Percentiles rank a stretch among this genome's conserved stretches.
phyloP scores from a whole-genome alignment of 2,797 vertebrate genomes.

The Neopelma chrysocephalum region DNA sequence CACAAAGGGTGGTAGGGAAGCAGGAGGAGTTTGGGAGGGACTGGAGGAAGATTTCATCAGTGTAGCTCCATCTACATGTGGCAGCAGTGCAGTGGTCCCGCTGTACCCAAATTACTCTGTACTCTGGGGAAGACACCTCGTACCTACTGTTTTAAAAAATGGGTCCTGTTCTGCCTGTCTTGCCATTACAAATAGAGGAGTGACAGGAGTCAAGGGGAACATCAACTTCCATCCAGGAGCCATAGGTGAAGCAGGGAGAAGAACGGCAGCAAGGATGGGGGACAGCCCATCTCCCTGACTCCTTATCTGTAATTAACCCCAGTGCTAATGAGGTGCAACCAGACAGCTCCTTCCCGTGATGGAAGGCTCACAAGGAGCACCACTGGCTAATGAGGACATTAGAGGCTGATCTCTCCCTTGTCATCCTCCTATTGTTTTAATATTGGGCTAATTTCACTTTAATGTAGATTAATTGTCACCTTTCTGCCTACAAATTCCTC shows the following conservation, averaged over 20 bases:
- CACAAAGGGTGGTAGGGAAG: neutral
- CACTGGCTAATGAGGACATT: slow-evolving; percentile 71
- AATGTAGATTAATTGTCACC: slow-evolving; percentile 66
- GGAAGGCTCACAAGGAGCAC: slow-evolving; percentile 48
- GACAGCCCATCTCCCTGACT: slow-evolving; percentile 43
- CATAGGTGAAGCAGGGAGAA: neutral
- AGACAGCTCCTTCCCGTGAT: slow-evolving; percentile 53
- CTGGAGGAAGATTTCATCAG: neutral
- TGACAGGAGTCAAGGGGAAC: neutral
- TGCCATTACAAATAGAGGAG: slow-evolving; percentile 30
- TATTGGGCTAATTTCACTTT: slow-evolving; percentile 67
- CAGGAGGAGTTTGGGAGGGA: neutral
- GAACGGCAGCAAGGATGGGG: neutral
- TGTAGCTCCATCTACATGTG: fast-evolving
- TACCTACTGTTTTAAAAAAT: neutral
- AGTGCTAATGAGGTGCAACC: slow-evolving; percentile 69
- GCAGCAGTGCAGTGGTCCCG: neutral
- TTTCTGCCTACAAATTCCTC: neutral
- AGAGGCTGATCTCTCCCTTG: slow-evolving; percentile 55
- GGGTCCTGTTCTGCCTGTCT: slow-evolving; percentile 33
- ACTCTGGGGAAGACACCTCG: fast-evolving
- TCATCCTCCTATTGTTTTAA: slow-evolving; percentile 61
- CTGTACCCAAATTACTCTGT: neutral
- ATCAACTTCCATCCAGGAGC: neutral
- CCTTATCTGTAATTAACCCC: slow-evolving; percentile 69